Percentiles rank a stretch among this genome's conserved stretches.
Evolutionary conservation across 2,888 invertebrate species (phyloP).

Genomic region (Bellardia bayeri): DNA sequence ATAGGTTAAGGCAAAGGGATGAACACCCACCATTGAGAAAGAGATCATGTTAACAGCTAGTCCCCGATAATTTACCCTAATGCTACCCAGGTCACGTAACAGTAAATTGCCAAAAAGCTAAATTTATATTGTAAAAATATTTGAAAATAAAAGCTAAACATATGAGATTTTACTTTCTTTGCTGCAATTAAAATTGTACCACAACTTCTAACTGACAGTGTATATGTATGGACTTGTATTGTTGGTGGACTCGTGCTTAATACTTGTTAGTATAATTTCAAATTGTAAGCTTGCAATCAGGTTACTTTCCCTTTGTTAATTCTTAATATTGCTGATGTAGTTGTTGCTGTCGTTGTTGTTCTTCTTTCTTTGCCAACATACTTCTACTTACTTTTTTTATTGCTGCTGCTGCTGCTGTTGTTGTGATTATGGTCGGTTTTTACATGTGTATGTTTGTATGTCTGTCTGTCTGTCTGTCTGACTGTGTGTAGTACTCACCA

Average conservation of each 20-base stretch:
- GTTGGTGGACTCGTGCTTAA: not conserved
- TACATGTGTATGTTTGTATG: not conserved
- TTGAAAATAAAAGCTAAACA: too few relatives aligned
- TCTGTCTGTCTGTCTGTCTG: not conserved
- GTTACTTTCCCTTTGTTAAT: conserved; percentile 62
- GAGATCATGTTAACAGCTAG: too few relatives aligned
- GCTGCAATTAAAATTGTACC: too few relatives aligned
- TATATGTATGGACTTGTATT: not conserved
- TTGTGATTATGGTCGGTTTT: conserved; percentile 37
- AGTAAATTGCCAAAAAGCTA: too few relatives aligned
- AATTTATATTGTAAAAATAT: too few relatives aligned
- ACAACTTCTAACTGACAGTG: not conserved
- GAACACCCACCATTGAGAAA: too few relatives aligned
- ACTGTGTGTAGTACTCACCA: conserved; percentile 7
- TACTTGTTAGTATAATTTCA: conserved; percentile 7
- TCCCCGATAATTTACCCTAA: too few relatives aligned
- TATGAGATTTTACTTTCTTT: too few relatives aligned
- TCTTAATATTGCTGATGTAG: conserved; percentile 34
- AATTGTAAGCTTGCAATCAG: conserved; percentile 20
- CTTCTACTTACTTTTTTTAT: conserved; percentile 46
- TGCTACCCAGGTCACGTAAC: too few relatives aligned
- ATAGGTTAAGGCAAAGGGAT: too few relatives aligned
- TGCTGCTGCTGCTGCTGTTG: conserved; percentile 33
- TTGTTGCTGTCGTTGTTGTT: conserved; percentile 25
- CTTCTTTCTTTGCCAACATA: conserved; percentile 62